Conservation (phyloP, 2,888 invertebrate genomes). For the Junonia oenone region DNA sequence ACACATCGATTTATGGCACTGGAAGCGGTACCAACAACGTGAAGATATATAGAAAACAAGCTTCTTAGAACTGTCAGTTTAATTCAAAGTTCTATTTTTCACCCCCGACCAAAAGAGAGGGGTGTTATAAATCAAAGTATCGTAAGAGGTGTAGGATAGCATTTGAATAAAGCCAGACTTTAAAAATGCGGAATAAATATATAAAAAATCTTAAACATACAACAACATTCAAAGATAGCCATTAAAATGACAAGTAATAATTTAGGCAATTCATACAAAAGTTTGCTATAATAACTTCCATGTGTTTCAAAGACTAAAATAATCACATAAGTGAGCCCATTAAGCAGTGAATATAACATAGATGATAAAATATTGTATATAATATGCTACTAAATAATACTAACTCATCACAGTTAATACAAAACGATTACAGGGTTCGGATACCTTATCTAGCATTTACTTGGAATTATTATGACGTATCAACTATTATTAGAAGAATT, state of each 20-base stretch:
- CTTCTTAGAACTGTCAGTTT: not conserved
- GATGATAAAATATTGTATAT: constrained; percentile 12
- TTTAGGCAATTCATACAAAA: not conserved
- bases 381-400: constrained; percentile 41
- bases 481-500: constrained; percentile 11
- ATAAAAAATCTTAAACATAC: not conserved
- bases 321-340: not conserved
- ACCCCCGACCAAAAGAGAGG: no score
- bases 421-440: constrained; percentile 37
- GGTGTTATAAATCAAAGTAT: not conserved
- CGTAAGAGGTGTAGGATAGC: not conserved
- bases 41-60: not conserved
- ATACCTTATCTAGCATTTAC: constrained; percentile 31
- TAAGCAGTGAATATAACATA: constrained; percentile 14
- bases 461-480: constrained; percentile 50
- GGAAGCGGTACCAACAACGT: not conserved
- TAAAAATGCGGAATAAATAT: not conserved
- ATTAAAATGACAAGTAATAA: not conserved
- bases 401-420: constrained; percentile 68
- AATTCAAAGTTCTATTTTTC: not conserved
- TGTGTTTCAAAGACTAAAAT: not conserved
- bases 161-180: not conserved
- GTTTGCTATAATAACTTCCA: not conserved
- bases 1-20: constrained; percentile 1
- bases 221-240: not conserved